Percentiles rank a stretch among this genome's conserved stretches.
These are phyloP conservation scores for Epinotia nisella DNA, from an alignment of 2,888 invertebrate genomes.

Conservation along the genomic window DNA sequence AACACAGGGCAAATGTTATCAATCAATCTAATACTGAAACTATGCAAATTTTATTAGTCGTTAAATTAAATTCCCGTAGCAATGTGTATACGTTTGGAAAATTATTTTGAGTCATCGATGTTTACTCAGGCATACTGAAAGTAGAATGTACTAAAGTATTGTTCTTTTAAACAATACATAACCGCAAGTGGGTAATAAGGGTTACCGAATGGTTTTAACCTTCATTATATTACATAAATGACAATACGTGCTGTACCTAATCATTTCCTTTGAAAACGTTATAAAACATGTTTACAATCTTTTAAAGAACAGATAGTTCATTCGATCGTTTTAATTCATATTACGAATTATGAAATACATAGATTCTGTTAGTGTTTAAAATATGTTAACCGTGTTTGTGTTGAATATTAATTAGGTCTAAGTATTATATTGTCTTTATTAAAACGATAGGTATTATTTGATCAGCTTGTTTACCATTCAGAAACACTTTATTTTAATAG, in stretches of 20 bases:
- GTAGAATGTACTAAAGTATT: slow-evolving; percentile 14
- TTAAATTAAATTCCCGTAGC: slow-evolving; percentile 15
- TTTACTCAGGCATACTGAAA: background rate
- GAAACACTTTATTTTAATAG: no score
- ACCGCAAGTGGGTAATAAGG: slow-evolving; percentile 16
- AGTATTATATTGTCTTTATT: no score
- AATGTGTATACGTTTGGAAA: background rate
- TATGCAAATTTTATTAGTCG: slow-evolving; percentile 7
- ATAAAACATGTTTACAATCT: background rate
- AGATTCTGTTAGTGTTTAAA: no score
- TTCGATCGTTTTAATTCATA: no score
- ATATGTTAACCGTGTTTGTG: no score
- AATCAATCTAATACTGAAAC: background rate
- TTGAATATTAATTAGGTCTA: no score
- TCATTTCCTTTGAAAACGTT: background rate
- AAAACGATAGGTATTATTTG: no score
- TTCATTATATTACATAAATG: slow-evolving; percentile 4
- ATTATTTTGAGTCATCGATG: slow-evolving; percentile 15
- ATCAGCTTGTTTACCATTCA: no score
- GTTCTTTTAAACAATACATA: slow-evolving; percentile 7
- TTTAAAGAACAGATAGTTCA: no score
- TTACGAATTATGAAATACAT: no score
- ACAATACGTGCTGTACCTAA: background rate
- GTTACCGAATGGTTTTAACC: background rate
- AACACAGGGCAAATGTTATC: background rate